These are phyloP conservation scores for Pandemis corylana DNA, from an alignment of 2,888 invertebrate genomes.

Conservation along the genomic window DNA sequence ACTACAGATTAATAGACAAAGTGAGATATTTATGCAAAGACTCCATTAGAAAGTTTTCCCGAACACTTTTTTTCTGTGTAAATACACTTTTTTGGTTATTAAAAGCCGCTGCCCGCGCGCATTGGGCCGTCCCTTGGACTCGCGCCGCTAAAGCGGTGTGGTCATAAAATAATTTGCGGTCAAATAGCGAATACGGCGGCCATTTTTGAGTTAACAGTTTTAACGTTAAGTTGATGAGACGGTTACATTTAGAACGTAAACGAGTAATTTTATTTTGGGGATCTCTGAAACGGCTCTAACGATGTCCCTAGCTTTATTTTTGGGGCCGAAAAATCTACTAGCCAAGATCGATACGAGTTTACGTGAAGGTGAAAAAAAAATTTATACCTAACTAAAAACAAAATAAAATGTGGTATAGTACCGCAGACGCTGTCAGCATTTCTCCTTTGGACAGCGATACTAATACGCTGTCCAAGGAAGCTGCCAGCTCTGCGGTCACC, in stretches of 20 bases:
- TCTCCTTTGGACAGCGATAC: too few relatives aligned
- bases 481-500: too few relatives aligned
- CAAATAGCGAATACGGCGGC: conserved; percentile 29
- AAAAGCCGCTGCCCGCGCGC: conserved; percentile 16
- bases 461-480: too few relatives aligned
- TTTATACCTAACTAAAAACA: too few relatives aligned
- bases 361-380: too few relatives aligned
- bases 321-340: too few relatives aligned
- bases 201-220: conserved; percentile 27
- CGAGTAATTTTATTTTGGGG: neutral
- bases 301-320: too few relatives aligned
- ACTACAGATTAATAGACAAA: neutral
- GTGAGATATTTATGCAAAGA: too few relatives aligned
- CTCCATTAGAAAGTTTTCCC: conserved; percentile 4
- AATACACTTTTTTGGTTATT: neutral
- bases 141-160: conserved; percentile 32
- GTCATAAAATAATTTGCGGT: conserved; percentile 37
- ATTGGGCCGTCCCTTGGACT: conserved; percentile 22
- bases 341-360: too few relatives aligned
- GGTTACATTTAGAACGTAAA: neutral
- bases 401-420: too few relatives aligned
- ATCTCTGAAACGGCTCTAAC: too few relatives aligned
- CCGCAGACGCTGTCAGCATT: too few relatives aligned
- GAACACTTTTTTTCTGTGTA: neutral
- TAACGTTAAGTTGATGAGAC: neutral